Conservation (phyloP, 2,797 vertebrate genomes). For the Danio choprae region DNA sequence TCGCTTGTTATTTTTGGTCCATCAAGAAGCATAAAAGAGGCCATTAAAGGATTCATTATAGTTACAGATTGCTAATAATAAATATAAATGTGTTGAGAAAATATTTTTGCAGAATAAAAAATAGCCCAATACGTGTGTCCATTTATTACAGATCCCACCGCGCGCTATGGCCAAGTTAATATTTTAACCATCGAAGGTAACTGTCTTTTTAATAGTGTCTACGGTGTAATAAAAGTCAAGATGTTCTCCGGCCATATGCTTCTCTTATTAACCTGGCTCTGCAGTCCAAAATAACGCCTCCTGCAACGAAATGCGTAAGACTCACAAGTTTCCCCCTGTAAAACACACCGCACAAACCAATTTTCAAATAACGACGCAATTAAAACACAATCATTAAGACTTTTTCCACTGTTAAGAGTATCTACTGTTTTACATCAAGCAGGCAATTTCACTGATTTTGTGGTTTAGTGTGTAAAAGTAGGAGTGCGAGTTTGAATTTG, state of each 20-base stretch:
- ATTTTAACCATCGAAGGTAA: slow-evolving; percentile 52
- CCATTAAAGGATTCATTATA: slow-evolving; percentile 41
- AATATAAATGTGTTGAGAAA: slow-evolving; percentile 44
- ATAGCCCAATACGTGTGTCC: slow-evolving; percentile 25
- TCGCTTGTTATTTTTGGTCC: slow-evolving; percentile 39
- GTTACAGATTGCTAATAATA: slow-evolving; percentile 43
- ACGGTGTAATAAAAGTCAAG: slow-evolving; percentile 56
- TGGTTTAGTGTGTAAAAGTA: slow-evolving; percentile 12
- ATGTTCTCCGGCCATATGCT: slow-evolving; percentile 46
- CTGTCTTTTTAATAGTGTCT: slow-evolving; percentile 50
- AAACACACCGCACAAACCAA: slow-evolving; percentile 41
- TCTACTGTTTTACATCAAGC: slow-evolving; percentile 44
- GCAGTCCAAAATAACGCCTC: slow-evolving; percentile 44
- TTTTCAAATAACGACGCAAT: slow-evolving; percentile 50
- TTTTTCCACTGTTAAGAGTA: slow-evolving; percentile 53
- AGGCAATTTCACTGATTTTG: slow-evolving; percentile 40
- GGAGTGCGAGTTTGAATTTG: background rate
- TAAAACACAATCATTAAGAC: slow-evolving; percentile 53
- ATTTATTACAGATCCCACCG: slow-evolving; percentile 34
- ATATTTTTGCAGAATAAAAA: slow-evolving; percentile 46
- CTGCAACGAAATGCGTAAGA: slow-evolving; percentile 43
- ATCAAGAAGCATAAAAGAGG: slow-evolving; percentile 28
- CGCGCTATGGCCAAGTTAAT: slow-evolving; percentile 45
- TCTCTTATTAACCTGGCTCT: slow-evolving; percentile 53
- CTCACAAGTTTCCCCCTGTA: slow-evolving; percentile 45